Evolutionary conservation across 2,888 invertebrate genomes (phyloP), one percentile per base, ranked within the genome.

Genomic region (Apotomis capreana): DNA sequence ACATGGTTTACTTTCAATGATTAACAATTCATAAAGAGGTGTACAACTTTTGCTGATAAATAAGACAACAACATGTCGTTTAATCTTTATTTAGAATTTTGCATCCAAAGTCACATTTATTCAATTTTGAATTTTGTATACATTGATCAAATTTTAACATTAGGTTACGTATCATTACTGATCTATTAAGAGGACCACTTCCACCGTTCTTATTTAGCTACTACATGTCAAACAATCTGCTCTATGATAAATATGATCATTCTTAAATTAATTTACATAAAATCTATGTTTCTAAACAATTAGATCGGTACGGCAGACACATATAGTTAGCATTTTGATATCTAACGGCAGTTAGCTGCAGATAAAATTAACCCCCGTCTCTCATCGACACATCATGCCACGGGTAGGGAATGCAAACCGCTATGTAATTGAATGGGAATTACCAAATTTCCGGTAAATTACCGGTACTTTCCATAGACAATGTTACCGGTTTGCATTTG

Each of bases 141-240:
- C 62, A 72, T 68, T 71, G 61, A 71, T 46, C 5, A 62, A 44
- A 26, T 36, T 68, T 57, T 49, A 68, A 54, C 63, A 72, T 60
- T 15, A 57, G 37, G 13, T 52, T 44, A 49, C 9, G 9, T 49
- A 63, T 63, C 5, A 57, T 44, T 64, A 57, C 58, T 60, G 63
- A 57, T 61, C 49, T 61, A 15, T 52, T 36, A 63, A 60, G 52
- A 74, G 75, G 75, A 76, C 69, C 74, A 76, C 74, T 70, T 65
- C 63, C 74, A 76, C 75, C 75, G 75, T 69, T 69, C 26, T 52
- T 59, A 63, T 68, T 57, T 72, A 72, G 52, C 15, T 46, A 58
- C 58, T 54, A 58, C 57, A 61, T 36, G 51, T 46, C 13, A 36
- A 57, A 67, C 49, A 37, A 44, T 4, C 49, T 68, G 62, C 44